A percentile compares a stretch with the other conserved stretches of the same genome.
These are phyloP conservation scores for Epistrophe eligans DNA, from an alignment of 2,888 invertebrate species.

Conservation along the genomic window DNA sequence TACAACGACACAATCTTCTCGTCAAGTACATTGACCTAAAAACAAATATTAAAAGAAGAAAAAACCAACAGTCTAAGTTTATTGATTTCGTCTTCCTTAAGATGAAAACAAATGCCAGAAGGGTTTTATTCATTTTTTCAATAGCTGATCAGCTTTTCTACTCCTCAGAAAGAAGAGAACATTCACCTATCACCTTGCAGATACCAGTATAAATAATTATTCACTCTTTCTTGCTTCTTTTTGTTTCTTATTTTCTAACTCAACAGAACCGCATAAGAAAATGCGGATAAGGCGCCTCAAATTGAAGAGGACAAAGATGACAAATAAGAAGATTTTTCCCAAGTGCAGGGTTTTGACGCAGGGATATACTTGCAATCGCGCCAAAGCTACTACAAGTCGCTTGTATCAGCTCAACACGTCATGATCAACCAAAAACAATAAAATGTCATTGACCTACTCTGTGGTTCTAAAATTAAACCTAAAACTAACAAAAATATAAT, in stretches of 20 bases:
- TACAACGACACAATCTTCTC: neutral
- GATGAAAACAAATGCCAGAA: slow-evolving; percentile 3
- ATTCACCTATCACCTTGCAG: slow-evolving; percentile 13
- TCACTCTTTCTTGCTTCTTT: neutral
- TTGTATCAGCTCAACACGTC: slow-evolving; percentile 4
- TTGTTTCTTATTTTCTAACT: neutral
- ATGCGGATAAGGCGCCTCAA: neutral
- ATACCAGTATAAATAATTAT: slow-evolving; percentile 1
- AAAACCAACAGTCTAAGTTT: neutral
- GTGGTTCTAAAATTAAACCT: slow-evolving; percentile 18
- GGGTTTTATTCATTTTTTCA: slow-evolving; percentile 4
- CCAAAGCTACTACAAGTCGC: neutral
- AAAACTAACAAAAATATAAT: neutral
- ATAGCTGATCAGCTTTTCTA: neutral
- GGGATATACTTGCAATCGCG: neutral
- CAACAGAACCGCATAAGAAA: neutral
- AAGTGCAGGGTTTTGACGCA: neutral
- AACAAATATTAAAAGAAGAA: slow-evolving; percentile 10
- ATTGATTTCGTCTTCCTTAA: slow-evolving; percentile 42
- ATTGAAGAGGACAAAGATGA: neutral
- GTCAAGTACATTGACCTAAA: slow-evolving; percentile 57
- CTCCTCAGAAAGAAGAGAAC: neutral
- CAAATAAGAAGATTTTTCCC: neutral
- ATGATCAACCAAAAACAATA: neutral
- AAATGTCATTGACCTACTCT: slow-evolving; percentile 42